Evolutionary conservation across 2,888 invertebrate genomes (phyloP).

Genomic region (Chrysotoxum bicinctum): DNA sequence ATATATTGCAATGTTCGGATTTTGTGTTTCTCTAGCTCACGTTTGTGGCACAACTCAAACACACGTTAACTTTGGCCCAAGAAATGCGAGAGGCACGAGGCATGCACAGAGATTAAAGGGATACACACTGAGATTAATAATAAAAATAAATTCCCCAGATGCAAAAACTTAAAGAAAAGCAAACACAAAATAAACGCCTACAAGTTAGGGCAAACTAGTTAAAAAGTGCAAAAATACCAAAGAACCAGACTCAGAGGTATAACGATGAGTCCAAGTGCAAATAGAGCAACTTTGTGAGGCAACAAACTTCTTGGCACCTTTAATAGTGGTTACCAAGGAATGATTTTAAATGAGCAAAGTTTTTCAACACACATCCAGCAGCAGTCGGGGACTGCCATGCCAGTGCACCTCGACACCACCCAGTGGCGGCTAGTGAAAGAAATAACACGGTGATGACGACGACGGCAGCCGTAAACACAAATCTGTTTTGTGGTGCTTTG

Average conservation of each 20-base stretch:
- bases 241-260: constrained; percentile 12
- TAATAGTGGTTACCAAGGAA: constrained; percentile 35
- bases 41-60: constrained; percentile 31
- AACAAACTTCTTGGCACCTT: constrained; percentile 64
- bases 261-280: constrained; percentile 38
- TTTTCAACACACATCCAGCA: constrained; percentile 15
- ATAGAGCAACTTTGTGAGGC: constrained; percentile 40
- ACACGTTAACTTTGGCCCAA: constrained; percentile 36
- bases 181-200: constrained; percentile 2
- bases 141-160: constrained; percentile 13
- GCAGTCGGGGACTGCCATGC: background rate
- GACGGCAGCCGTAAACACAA: constrained; percentile 12
- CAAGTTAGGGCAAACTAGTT: constrained; percentile 64
- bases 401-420: background rate
- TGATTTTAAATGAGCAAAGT: constrained; percentile 55
- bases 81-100: background rate
- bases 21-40: constrained; percentile 38
- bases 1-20: constrained; percentile 35
- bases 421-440: background rate
- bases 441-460: background rate
- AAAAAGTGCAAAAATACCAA: constrained; percentile 60
- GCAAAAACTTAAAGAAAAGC: background rate
- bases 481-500: constrained; percentile 37
- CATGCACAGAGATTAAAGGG: constrained; percentile 10
- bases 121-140: background rate